These are phyloP conservation scores for Alligator sinensis DNA, from an alignment of 2,113 vertebrate species.

Conservation along the genomic window DNA sequence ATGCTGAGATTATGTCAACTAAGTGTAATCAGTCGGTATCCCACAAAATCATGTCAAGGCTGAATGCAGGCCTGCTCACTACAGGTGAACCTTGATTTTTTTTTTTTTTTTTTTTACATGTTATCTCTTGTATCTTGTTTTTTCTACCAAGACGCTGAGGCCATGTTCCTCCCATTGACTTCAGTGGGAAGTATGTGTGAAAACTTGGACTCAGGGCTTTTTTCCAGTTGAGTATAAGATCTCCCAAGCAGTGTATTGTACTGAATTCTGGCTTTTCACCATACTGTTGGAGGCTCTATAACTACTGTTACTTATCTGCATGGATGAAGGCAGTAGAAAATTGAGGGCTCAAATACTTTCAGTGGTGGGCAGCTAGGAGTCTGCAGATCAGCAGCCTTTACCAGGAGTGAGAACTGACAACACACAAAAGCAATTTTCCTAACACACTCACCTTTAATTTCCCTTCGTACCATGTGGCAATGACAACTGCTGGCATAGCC, in stretches of 20 bases:
- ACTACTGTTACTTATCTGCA: not conserved
- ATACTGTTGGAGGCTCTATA: not conserved
- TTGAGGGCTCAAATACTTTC: not conserved
- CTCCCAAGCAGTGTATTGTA: not conserved
- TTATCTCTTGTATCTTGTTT: not conserved
- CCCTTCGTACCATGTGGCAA: not conserved
- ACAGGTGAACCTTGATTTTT: not conserved
- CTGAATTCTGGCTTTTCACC: conserved; percentile 14
- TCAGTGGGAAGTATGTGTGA: not conserved
- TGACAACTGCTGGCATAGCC: not conserved
- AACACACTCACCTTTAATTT: not conserved
- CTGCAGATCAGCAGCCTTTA: not conserved
- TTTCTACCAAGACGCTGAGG: rapidly evolving
- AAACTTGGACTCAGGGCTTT: not conserved
- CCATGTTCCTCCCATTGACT: not conserved
- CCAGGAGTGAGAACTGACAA: conserved; percentile 5
- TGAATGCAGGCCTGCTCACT: not conserved
- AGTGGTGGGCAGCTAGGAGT: not conserved
- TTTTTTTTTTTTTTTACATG: too few species aligned
- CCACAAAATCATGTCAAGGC: rapidly evolving
- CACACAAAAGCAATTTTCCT: not conserved
- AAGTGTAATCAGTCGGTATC: not conserved
- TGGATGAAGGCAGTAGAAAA: not conserved
- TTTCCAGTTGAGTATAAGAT: not conserved
- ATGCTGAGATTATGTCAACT: not conserved